Evolutionary conservation across 2,797 vertebrate genomes (phyloP).

Genomic region (Oryzias sinensis): DNA sequence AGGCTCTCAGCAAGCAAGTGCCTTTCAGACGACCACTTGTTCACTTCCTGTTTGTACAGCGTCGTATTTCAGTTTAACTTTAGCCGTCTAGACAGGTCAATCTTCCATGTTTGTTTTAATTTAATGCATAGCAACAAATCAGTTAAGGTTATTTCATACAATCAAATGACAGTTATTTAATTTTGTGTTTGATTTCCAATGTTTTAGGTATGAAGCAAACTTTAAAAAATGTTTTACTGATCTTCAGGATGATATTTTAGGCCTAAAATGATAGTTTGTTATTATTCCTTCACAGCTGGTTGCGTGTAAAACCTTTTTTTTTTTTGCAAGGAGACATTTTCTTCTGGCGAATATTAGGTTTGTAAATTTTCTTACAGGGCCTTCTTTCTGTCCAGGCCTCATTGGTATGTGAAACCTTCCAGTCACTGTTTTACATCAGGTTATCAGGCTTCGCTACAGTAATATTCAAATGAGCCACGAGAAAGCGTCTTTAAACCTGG

Average conservation of each 20-base stretch:
- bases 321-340: slow-evolving; percentile 23
- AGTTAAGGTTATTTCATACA: slow-evolving; percentile 58
- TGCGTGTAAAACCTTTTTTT: slow-evolving; percentile 21
- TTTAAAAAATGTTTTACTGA: slow-evolving; percentile 58
- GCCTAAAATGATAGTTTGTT: slow-evolving; percentile 46
- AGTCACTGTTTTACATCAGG: slow-evolving; percentile 49
- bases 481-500: slow-evolving; percentile 54
- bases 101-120: slow-evolving; percentile 48
- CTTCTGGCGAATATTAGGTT: slow-evolving; percentile 24
- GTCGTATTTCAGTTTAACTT: slow-evolving; percentile 61
- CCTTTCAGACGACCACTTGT: slow-evolving; percentile 95
- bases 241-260: slow-evolving; percentile 44
- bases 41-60: slow-evolving; percentile 69
- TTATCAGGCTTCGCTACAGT: slow-evolving; percentile 38
- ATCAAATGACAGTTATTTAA: slow-evolving; percentile 74
- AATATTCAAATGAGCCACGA: slow-evolving; percentile 55
- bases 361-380: slow-evolving; percentile 37
- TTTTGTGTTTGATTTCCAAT: slow-evolving; percentile 60
- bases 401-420: slow-evolving; percentile 39
- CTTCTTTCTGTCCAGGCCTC: slow-evolving; percentile 6
- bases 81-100: slow-evolving; percentile 54
- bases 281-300: slow-evolving; percentile 28
- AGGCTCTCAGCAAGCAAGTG: slow-evolving; percentile 94
- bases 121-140: slow-evolving; percentile 63
- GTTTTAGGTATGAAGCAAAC: slow-evolving; percentile 60